Percentiles rank a stretch among this genome's conserved stretches.
Conservation (phyloP, 2,113 vertebrate species). For the Pseudorhombus dupliciocellatus region DNA sequence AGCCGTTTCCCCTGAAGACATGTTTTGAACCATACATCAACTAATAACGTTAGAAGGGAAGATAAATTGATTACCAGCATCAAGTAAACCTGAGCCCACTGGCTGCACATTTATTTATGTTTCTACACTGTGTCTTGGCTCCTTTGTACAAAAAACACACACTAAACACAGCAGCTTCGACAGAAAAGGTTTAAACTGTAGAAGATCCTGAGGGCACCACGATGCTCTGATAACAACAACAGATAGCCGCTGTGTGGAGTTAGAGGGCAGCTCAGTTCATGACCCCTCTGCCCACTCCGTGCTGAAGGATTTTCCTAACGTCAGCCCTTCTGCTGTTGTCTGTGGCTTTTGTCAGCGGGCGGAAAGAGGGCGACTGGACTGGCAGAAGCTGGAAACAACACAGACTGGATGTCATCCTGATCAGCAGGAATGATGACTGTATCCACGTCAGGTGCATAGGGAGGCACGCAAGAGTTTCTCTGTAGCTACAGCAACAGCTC, state of each 20-base stretch:
- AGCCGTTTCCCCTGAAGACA: slow-evolving; percentile 3
- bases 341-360: slow-evolving; percentile 69
- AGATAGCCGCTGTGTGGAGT: slow-evolving; percentile 27
- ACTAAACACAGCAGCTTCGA: slow-evolving; percentile 4
- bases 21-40: not conserved
- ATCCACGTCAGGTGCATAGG: slow-evolving; percentile 35
- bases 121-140: slow-evolving; percentile 3
- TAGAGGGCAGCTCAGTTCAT: slow-evolving; percentile 33
- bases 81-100: slow-evolving; percentile 6
- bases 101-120: slow-evolving; percentile 5
- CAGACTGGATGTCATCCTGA: slow-evolving; percentile 66
- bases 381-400: slow-evolving; percentile 73
- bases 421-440: slow-evolving; percentile 60
- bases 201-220: slow-evolving; percentile 19
- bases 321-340: slow-evolving; percentile 46
- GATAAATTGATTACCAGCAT: slow-evolving; percentile 11
- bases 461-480: slow-evolving; percentile 14
- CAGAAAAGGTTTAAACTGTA: slow-evolving; percentile 17
- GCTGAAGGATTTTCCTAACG: slow-evolving; percentile 66
- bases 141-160: not conserved
- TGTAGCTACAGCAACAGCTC: not conserved
- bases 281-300: slow-evolving; percentile 56
- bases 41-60: slow-evolving; percentile 2
- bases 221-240: slow-evolving; percentile 36
- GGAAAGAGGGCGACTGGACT: slow-evolving; percentile 53